Conservation (phyloP, 2,113 vertebrate genomes). For the Equus quagga region DNA sequence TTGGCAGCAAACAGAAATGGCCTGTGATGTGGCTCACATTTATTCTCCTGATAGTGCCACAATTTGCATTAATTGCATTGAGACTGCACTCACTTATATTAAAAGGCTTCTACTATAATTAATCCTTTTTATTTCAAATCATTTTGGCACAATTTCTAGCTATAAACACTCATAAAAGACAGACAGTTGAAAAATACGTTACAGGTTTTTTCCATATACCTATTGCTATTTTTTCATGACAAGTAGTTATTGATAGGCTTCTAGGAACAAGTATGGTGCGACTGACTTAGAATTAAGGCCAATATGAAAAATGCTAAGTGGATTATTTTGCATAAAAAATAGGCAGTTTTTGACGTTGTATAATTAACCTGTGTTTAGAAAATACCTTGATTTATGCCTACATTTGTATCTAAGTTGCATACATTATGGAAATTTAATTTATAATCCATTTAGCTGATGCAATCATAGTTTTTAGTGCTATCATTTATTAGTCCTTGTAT, state of each 20-base stretch:
- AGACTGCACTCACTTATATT: slow-evolving; percentile 99
- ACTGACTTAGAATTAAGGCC: slow-evolving; percentile 88
- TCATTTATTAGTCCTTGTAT: slow-evolving; percentile 98
- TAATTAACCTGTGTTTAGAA: slow-evolving; percentile 99
- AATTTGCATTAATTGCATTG: slow-evolving; percentile 98
- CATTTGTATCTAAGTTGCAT: slow-evolving; percentile 96
- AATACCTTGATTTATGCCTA: slow-evolving; percentile 97
- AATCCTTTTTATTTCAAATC: slow-evolving; percentile 97
- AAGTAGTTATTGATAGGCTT: slow-evolving; percentile 95
- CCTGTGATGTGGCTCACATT: slow-evolving; percentile 92
- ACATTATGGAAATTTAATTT: slow-evolving; percentile 99
- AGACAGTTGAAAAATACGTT: slow-evolving; percentile 92
- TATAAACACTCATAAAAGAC: slow-evolving; percentile 99
- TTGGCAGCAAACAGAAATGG: slow-evolving; percentile 97
- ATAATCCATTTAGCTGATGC: slow-evolving; percentile 99
- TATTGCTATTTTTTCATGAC: slow-evolving; percentile 90
- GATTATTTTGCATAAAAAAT: slow-evolving; percentile 99
- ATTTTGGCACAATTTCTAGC: slow-evolving; percentile 99
- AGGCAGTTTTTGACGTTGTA: slow-evolving; percentile 94
- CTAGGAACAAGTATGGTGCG: slow-evolving; percentile 88
- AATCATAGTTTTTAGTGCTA: slow-evolving; percentile 96
- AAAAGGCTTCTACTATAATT: slow-evolving; percentile 97
- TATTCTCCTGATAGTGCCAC: slow-evolving; percentile 93
- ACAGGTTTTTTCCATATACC: slow-evolving; percentile 93
- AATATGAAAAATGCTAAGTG: slow-evolving; percentile 96